A percentile compares a stretch with the other conserved stretches of the same genome.
phyloP scores from a whole-genome alignment of 2,888 invertebrate genomes.

The Phymatocera aterrima region DNA sequence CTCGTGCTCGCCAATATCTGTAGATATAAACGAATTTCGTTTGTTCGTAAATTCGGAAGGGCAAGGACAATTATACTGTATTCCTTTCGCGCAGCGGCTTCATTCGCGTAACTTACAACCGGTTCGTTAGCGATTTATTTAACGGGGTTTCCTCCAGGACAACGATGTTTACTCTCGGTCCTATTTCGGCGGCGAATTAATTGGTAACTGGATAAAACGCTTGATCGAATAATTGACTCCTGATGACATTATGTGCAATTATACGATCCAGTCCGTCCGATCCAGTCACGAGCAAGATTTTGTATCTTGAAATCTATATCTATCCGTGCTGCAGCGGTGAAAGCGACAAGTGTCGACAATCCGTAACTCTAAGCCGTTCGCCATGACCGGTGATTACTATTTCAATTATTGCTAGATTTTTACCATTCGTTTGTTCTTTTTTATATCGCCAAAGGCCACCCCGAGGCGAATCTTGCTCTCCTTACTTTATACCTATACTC shows the following conservation, averaged over 20 bases:
- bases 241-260: conserved; percentile 3
- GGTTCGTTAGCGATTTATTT: neutral
- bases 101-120: neutral
- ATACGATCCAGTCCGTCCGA: no score
- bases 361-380: conserved; percentile 28
- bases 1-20: neutral
- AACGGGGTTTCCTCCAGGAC: neutral
- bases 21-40: neutral
- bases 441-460: conserved; percentile 36
- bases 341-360: conserved; percentile 44
- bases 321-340: conserved; percentile 6
- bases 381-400: conserved; percentile 42
- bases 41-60: neutral
- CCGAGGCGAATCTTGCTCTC: conserved; percentile 30
- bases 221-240: neutral
- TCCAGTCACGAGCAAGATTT: neutral
- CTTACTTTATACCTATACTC: neutral
- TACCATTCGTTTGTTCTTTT: conserved; percentile 13
- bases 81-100: neutral
- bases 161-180: neutral
- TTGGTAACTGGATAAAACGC: neutral
- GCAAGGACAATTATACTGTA: neutral
- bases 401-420: conserved; percentile 45
- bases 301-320: conserved; percentile 39
- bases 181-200: neutral